Base-by-base conservation (phyloP, 2,888 invertebrate species). In the Brachypalpus laphriformis region DNA sequence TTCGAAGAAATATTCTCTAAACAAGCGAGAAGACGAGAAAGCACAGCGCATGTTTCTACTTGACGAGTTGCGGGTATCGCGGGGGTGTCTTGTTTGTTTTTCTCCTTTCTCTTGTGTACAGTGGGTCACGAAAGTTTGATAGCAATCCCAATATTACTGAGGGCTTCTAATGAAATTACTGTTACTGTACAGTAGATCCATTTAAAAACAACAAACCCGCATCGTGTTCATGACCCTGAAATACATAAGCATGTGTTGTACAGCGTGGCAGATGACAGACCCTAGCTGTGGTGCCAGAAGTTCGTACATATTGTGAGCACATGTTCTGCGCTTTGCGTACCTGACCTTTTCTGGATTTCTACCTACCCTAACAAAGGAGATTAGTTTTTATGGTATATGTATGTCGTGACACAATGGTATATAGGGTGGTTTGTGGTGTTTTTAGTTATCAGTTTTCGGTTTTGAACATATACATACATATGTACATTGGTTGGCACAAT, bases 11-110 rank as follows among this genome's bases (percentile, higher is more conserved):
- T 31, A 22, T 40, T 7, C 2, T 3, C n/a, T 40, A 51, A 14
- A n/a, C 22, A 63, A 8, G n/a, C 11, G 0, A 56, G 31, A 42
- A 22, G 6, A 9, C 18, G n/a, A 56, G 11, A 49, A 71, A n/a
- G n/a, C n/a, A 47, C 28, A 59, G 75, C 75, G 75, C 75, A 75
- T 75, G 75, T 65, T 47, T 47, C 11, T 11, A 65, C 9, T 11
- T 25, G n/a, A 11, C 2, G 6, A 37, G 14, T 40, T 8, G 37
- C 3, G 6, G n/a, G 3, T n/a, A n/a, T n/a, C 14, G 25, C 11
- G 59, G 37, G 37, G 16, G 49, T 49, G 2, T 14, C 7, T 47
- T 66, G 9, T 20, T 57, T 49, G 65, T 59, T 68, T 37, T 18
- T 57, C 7, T 28, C 40, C 25, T 47, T 37, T 49, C 42, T 45